Evolutionary conservation across 2,797 vertebrate genomes (phyloP).

Genomic region (Tragopan temminckii): DNA sequence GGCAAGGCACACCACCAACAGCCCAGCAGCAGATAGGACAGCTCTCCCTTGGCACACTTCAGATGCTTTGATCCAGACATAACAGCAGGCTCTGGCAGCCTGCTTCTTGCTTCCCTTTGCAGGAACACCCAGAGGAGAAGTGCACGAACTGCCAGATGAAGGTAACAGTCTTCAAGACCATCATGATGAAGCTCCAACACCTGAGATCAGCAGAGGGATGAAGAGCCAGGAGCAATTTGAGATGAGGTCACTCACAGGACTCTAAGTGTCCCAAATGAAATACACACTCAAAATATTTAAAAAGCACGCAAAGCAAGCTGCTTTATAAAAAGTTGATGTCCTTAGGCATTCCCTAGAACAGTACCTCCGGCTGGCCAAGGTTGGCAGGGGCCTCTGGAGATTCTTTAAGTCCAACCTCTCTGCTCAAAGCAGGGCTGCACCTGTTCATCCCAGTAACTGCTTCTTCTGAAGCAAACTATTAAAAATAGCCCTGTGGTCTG

Average conservation of each 20-base stretch:
- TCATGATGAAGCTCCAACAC: not conserved
- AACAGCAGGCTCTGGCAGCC: not conserved
- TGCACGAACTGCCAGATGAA: not conserved
- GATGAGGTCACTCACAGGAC: not conserved
- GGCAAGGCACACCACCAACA: not conserved
- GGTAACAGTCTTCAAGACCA: not conserved
- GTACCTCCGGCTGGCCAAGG: not conserved
- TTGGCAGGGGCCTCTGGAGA: not conserved
- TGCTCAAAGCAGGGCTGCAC: not conserved
- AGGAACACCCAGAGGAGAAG: not conserved
- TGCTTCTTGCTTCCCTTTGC: not conserved
- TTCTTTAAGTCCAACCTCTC: fast-evolving
- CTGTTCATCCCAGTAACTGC: not conserved
- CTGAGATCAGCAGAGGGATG: fast-evolving
- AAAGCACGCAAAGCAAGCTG: not conserved
- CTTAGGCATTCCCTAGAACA: not conserved
- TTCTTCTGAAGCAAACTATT: not conserved
- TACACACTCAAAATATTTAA: not conserved
- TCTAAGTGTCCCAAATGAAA: not conserved
- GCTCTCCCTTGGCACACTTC: not conserved
- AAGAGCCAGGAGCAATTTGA: not conserved
- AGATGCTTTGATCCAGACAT: not conserved
- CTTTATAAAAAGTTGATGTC: not conserved
- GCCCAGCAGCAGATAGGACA: not conserved
- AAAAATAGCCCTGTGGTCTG: not conserved